phyloP scores from a whole-genome alignment of 2,797 vertebrate genomes.

The Sciurus carolinensis region DNA sequence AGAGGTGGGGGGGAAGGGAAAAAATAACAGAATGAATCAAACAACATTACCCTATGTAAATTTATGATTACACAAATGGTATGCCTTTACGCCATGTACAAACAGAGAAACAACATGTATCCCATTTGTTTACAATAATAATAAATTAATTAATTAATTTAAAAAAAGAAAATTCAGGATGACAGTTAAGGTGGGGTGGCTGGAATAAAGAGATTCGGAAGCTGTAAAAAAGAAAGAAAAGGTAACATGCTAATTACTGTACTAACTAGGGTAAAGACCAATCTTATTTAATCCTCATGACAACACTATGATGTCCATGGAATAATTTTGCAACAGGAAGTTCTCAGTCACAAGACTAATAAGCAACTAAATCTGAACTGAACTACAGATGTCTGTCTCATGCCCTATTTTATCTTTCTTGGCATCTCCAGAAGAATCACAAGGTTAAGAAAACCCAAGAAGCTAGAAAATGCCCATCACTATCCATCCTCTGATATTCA shows the following conservation, averaged over 20 bases:
- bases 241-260: not conserved
- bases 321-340: not conserved
- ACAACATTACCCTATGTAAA: too few species aligned
- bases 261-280: not conserved
- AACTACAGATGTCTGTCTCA: not conserved
- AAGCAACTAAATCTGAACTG: not conserved
- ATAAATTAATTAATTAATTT: too few species aligned
- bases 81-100: too few species aligned
- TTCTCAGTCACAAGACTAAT: not conserved
- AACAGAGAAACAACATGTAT: too few species aligned
- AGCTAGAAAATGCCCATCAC: not conserved
- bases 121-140: too few species aligned
- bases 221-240: not conserved
- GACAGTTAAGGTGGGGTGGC: too few species aligned
- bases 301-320: not conserved
- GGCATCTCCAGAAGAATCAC: not conserved
- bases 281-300: not conserved
- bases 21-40: too few species aligned
- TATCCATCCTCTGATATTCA: not conserved
- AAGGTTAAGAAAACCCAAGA: not conserved
- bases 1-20: too few species aligned
- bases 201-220: too few species aligned
- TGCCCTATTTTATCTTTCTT: not conserved
- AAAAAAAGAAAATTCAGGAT: too few species aligned
- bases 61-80: too few species aligned